These are phyloP conservation scores for Dinoponera quadriceps DNA, from an alignment of 1,140 invertebrate genomes.

Conservation along the genomic window DNA sequence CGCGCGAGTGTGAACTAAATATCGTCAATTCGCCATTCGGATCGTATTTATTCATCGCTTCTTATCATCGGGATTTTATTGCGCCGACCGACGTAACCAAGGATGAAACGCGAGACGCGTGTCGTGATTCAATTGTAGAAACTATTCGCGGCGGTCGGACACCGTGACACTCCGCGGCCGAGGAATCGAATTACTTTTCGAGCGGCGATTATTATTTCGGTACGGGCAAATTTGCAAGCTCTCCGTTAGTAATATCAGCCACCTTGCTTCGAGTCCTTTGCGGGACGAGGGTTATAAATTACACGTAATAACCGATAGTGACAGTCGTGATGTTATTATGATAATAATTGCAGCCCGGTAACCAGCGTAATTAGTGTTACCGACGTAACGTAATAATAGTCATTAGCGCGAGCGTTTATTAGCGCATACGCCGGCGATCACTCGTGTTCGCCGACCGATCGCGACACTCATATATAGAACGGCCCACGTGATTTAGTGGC, in stretches of 20 bases:
- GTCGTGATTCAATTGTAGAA: too few species aligned
- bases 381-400: background rate
- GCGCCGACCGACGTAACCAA: too few species aligned
- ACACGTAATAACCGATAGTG: too few species aligned
- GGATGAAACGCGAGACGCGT: too few species aligned
- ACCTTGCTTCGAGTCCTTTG: too few species aligned
- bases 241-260: background rate
- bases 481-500: conserved; percentile 33
- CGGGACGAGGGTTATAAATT: too few species aligned
- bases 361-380: background rate
- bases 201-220: background rate
- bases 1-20: too few species aligned
- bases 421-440: background rate
- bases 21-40: too few species aligned
- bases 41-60: too few species aligned
- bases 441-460: background rate
- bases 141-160: background rate
- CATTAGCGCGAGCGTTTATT: background rate
- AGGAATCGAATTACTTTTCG: background rate
- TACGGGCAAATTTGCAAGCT: background rate
- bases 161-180: background rate
- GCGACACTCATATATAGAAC: background rate
- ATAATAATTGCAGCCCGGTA: too few species aligned
- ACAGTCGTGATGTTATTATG: too few species aligned
- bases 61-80: too few species aligned